These are phyloP conservation scores for Melanotaenia maccullochi DNA, from an alignment of 2,797 vertebrate species.

Conservation along the genomic window DNA sequence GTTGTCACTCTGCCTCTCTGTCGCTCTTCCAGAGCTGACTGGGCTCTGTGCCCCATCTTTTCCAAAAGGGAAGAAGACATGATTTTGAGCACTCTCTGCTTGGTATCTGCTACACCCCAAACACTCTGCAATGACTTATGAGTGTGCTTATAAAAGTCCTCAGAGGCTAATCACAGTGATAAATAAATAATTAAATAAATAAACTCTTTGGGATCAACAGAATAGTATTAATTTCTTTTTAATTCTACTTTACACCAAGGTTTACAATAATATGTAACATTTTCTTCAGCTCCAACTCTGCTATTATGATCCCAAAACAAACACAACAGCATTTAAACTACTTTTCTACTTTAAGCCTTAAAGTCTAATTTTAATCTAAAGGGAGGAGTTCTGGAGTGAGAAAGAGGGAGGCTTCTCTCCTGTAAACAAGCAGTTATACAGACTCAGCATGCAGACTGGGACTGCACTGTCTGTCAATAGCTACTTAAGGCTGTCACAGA, in stretches of 20 bases:
- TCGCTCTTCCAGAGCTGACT: conserved; percentile 51
- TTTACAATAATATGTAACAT: conserved; percentile 5
- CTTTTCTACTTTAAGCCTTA: conserved; percentile 53
- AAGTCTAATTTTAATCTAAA: conserved; percentile 63
- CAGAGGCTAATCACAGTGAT: conserved; percentile 8
- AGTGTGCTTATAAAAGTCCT: conserved; percentile 33
- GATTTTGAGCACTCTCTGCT: conserved; percentile 44
- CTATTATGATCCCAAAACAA: conserved; percentile 24
- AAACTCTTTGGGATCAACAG: not conserved
- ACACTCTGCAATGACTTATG: conserved; percentile 35
- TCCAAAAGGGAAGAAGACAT: conserved; percentile 59
- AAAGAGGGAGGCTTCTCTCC: conserved; percentile 59
- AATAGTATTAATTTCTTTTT: not conserved
- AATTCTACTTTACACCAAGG: conserved; percentile 14
- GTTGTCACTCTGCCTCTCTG: conserved; percentile 32
- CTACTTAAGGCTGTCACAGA: conserved; percentile 77
- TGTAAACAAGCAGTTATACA: conserved; percentile 82
- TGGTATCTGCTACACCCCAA: conserved; percentile 26
- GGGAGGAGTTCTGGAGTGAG: conserved; percentile 57
- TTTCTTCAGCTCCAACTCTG: conserved; percentile 12
- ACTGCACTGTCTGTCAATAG: conserved; percentile 74
- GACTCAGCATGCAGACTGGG: conserved; percentile 69
- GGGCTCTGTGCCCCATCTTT: conserved; percentile 49
- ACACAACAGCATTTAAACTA: conserved; percentile 14
- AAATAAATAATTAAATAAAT: not conserved